Evolutionary conservation across 2,888 invertebrate species (phyloP), one percentile per base, ranked within the genome.

Genomic region (Oscheius onirici): DNA sequence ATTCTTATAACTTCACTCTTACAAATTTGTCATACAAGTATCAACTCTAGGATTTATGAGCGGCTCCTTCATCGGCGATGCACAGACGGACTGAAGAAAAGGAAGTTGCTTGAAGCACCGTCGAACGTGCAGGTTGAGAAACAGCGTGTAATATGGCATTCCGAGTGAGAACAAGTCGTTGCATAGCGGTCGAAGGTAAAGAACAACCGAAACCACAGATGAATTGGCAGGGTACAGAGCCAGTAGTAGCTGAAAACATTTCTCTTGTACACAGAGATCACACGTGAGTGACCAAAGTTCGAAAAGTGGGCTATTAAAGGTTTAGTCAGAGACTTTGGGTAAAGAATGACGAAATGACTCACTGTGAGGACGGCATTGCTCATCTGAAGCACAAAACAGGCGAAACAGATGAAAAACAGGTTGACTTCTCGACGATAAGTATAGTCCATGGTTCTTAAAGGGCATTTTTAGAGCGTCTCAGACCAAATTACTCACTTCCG

Each of bases 141-240:
- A 40, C 22, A 68, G 49, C 11, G 68, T 68, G 46, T 49, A 68
- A 24, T 68, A 68, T 6, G 68, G 68, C 68, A 68, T 68, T 46
- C 57, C 55, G 0, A 68, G 43, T 6, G 68, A 24, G 40, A 68
- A 68, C 6, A 44, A 20, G 44, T 68, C 68, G 44, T 44, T 55
- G 24, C 40, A 55, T 22, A 57, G 26, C 10, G 68, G 68, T 13
- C 68, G 68, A 15, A 68, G n/a, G 17, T 46, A 57, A 22, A 57
- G 68, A 10, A 68, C 68, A 10, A 68, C 24, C 10, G 57, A 57
- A 20, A 68, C 68, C 22, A 68, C 46, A 5, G n/a, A 24, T 28
- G 41, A n/a, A 26, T 55, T 57, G 2, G 68, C 15, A 11, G 17
- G n/a, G 44, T 68, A 68, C 13, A 68, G 11, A 8, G 68, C 68